Conservation (phyloP, 2,113 vertebrate species). For the Oryzias woworae region DNA sequence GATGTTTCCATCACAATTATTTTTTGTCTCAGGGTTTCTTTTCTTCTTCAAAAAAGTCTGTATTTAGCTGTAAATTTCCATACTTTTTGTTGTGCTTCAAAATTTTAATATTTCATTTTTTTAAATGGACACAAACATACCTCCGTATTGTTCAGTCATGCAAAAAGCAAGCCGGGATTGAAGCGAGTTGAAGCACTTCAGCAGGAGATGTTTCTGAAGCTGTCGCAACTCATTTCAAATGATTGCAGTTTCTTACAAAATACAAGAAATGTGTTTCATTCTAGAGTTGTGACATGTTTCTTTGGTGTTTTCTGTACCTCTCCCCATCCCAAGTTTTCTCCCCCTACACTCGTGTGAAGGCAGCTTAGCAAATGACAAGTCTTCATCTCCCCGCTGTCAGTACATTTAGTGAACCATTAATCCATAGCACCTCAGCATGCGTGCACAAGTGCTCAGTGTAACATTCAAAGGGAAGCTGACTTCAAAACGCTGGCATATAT, state of each 20-base stretch:
- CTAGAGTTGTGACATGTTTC: not conserved
- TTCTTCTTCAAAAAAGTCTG: too few species aligned
- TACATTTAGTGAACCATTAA: conserved; percentile 66
- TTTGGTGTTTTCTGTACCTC: not conserved
- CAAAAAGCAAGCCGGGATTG: too few species aligned
- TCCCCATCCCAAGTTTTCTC: conserved; percentile 16
- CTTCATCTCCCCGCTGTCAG: conserved; percentile 61
- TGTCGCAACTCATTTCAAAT: not conserved
- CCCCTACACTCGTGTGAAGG: conserved; percentile 47
- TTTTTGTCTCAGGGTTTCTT: too few species aligned
- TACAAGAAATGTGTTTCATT: not conserved
- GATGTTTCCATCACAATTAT: too few species aligned
- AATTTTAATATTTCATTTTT: too few species aligned
- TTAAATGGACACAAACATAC: too few species aligned
- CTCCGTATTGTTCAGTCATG: too few species aligned
- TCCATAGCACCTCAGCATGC: conserved; percentile 56
- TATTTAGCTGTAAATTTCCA: too few species aligned
- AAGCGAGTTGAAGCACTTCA: not conserved
- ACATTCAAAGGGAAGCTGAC: conserved; percentile 49
- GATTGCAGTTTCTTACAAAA: not conserved
- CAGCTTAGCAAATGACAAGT: conserved; percentile 57
- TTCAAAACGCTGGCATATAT: conserved; percentile 50
- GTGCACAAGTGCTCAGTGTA: not conserved
- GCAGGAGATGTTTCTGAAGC: not conserved
- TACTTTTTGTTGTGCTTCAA: too few species aligned